phyloP scores from a whole-genome alignment of 2,888 invertebrate genomes.

The Dendrolimus houi region DNA sequence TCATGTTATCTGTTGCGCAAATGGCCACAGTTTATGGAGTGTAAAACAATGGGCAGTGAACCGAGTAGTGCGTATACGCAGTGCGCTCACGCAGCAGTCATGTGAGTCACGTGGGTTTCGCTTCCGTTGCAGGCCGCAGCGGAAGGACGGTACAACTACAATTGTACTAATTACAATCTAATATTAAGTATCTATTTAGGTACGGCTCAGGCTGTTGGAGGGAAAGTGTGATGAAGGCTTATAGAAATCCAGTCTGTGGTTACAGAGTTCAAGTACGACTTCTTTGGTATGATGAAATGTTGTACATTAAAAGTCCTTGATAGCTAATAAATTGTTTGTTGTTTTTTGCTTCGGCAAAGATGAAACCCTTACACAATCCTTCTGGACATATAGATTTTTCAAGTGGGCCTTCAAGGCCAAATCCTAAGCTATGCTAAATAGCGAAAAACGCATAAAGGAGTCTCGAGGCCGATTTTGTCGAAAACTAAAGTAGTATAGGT shows the following conservation, averaged over 20 bases:
- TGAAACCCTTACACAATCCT: too few species aligned
- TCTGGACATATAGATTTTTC: too few species aligned
- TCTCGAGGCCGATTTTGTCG: too few species aligned
- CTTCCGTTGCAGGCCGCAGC: conserved; percentile 45
- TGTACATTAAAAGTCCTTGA: too few species aligned
- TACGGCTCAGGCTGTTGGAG: background rate
- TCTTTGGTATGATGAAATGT: background rate
- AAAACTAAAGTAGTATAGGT: too few species aligned
- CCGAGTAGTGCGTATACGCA: conserved; percentile 15
- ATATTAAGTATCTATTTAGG: conserved; percentile 6
- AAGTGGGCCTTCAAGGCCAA: too few species aligned
- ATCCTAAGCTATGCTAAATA: too few species aligned
- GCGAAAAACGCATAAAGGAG: too few species aligned
- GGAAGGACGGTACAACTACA: conserved; percentile 43
- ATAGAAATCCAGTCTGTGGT: conserved; percentile 10
- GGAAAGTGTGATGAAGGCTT: background rate
- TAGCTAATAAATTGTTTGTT: too few species aligned
- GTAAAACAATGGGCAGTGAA: conserved; percentile 50
- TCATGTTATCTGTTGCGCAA: conserved; percentile 19
- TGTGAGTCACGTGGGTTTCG: conserved; percentile 48
- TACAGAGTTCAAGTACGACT: background rate
- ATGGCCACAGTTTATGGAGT: conserved; percentile 37
- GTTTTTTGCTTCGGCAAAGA: too few species aligned
- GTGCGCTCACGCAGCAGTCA: conserved; percentile 27
- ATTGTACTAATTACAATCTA: conserved; percentile 19